These are phyloP conservation scores for Hyppa rectilinea DNA, from an alignment of 2,888 invertebrate species.

Conservation along the genomic window DNA sequence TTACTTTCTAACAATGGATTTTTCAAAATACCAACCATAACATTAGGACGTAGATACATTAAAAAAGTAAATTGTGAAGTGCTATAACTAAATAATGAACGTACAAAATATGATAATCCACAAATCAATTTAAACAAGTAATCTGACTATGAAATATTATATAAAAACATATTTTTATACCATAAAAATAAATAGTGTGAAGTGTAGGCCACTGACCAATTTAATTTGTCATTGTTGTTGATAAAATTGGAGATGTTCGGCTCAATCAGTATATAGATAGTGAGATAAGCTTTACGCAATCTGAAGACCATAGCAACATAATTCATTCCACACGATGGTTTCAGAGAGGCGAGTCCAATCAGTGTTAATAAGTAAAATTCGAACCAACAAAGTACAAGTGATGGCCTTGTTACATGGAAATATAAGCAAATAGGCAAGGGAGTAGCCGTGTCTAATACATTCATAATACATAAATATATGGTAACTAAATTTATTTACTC, in stretches of 20 bases:
- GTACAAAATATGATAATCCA: slow-evolving; percentile 87
- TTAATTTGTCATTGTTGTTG: slow-evolving; percentile 73
- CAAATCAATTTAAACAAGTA: slow-evolving; percentile 79
- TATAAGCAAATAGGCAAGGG: slow-evolving; percentile 77
- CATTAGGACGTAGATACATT: slow-evolving; percentile 78
- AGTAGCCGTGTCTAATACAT: slow-evolving; percentile 75
- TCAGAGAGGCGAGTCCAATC: slow-evolving; percentile 70
- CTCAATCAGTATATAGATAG: slow-evolving; percentile 75
- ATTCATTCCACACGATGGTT: slow-evolving; percentile 83
- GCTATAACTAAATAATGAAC: slow-evolving; percentile 85
- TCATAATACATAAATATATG: slow-evolving; percentile 75
- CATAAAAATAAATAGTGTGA: slow-evolving; percentile 82
- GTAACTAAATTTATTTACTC: slow-evolving; percentile 76
- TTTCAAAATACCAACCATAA: slow-evolving; percentile 75
- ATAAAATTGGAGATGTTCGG: slow-evolving; percentile 67
- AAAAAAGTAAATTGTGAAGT: slow-evolving; percentile 83
- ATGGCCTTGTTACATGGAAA: slow-evolving; percentile 85
- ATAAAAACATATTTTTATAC: slow-evolving; percentile 87
- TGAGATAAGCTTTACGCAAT: slow-evolving; percentile 82
- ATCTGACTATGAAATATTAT: slow-evolving; percentile 74
- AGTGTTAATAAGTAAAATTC: slow-evolving; percentile 73
- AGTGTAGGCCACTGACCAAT: slow-evolving; percentile 83
- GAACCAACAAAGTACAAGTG: slow-evolving; percentile 86
- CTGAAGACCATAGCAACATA: slow-evolving; percentile 78
- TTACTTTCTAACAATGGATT: slow-evolving; percentile 58